phyloP scores from a whole-genome alignment of 2,113 vertebrate species.

The Microtus richardsoni region DNA sequence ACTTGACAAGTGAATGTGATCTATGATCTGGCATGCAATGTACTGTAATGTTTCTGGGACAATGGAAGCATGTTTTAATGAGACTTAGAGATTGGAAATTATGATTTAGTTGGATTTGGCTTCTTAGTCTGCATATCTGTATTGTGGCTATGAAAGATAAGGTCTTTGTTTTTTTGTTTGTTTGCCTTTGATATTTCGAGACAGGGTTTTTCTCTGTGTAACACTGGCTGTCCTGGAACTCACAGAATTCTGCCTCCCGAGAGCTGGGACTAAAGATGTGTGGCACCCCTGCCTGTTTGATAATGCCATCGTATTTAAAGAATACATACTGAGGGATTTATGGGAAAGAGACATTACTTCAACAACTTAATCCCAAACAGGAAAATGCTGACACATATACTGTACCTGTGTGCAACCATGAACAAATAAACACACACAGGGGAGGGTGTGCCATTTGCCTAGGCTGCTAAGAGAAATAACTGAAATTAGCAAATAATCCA shows the following conservation, averaged over 20 bases:
- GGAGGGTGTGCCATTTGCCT: background rate
- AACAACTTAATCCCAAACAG: slow-evolving; percentile 27
- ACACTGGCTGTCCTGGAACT: background rate
- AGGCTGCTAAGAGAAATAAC: slow-evolving; percentile 29
- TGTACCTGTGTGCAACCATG: background rate
- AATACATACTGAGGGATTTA: background rate
- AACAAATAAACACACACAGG: background rate
- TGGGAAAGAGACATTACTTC: background rate
- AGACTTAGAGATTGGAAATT: slow-evolving; percentile 15
- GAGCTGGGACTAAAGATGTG: background rate
- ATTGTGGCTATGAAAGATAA: slow-evolving; percentile 7
- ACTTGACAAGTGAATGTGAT: background rate
- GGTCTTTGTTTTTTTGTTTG: background rate
- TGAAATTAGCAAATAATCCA: slow-evolving; percentile 20
- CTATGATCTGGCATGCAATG: slow-evolving; percentile 34
- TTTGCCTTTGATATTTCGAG: background rate
- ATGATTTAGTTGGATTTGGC: background rate
- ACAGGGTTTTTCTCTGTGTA: background rate
- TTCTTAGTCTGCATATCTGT: slow-evolving; percentile 49
- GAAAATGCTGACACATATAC: background rate
- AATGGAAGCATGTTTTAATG: background rate
- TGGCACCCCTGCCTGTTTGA: background rate
- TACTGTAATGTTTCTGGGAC: background rate
- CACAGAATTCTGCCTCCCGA: background rate
- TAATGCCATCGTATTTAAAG: background rate